Base-by-base conservation (phyloP, 2,797 vertebrate species). In the Ctenopoma multispine region DNA sequence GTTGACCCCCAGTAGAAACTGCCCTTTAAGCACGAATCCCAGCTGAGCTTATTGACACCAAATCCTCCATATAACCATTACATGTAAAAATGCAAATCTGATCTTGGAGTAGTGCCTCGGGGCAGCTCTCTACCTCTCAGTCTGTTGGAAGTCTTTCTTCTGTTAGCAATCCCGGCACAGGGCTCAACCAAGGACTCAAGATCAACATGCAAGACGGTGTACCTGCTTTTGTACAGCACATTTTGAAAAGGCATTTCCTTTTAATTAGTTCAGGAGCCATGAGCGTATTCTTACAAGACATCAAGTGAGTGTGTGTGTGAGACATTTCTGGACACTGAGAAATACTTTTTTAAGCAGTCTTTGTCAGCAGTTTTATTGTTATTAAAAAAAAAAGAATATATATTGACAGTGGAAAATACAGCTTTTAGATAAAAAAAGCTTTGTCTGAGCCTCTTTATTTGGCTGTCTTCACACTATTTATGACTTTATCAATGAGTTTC, bases 401-500 rank as follows among this genome's bases (percentile, higher is more conserved):
- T 95, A 95, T 97, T 96, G 94, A 94, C 95, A 93, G 90, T 94
- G 95, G 93, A 95, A 97, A 97, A 97, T 97, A 97, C 94, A 97
- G 90, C 95, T 97, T 97, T 97, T 98, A 97, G 94, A 96, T 92
- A 93, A 87, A 90, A 80, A 68, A 71, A 56, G 20, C 40, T 0
- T 51, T 74, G 80, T 93, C 90, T 75, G 50, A 27, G 93, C 77
- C 59, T 91, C 62, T 80, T 92, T 69, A 87, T 84, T 87, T 56
- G 80, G 91, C 71, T 1, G 90, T 81, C 70, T 92, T 95, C 64
- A 95, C 70, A 71, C 97, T 97, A 49, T 93, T 88, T 34, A 90
- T 83, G 62, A 98, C 96, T 93, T 96, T 96, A 74, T 96, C 86
- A 17, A 97, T 92, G 60, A 99, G 92, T 79, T 94, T 96, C 82